These are phyloP conservation scores for Lacerta viridis DNA, from an alignment of 2,797 vertebrate species.

Conservation along the genomic window DNA sequence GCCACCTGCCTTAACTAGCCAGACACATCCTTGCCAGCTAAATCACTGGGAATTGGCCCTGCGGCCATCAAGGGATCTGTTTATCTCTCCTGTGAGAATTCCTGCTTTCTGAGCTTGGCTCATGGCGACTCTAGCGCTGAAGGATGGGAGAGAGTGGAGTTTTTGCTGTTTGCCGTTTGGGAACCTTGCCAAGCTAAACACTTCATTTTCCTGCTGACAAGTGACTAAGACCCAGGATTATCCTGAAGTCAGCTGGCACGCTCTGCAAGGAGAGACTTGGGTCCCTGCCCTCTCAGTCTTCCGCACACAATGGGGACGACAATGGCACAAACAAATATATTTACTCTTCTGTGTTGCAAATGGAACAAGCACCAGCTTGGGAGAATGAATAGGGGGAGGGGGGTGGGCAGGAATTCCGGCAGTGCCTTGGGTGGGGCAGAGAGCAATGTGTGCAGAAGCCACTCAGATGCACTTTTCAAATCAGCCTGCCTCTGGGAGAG, in stretches of 20 bases:
- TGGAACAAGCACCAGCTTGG: accelerated
- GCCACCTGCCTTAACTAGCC: background rate
- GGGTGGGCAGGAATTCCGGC: accelerated
- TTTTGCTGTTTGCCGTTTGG: accelerated
- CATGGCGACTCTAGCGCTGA: background rate
- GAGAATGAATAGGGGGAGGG: too few species aligned
- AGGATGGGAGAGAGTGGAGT: background rate
- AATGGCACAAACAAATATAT: constrained; percentile 42
- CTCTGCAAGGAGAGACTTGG: background rate
- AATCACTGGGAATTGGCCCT: background rate
- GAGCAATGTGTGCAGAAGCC: constrained; percentile 36
- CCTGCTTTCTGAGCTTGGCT: background rate
- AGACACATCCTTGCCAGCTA: background rate
- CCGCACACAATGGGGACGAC: accelerated
- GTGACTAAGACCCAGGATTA: constrained; percentile 39
- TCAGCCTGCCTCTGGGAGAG: constrained; percentile 36
- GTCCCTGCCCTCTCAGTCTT: background rate
- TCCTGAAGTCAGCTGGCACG: background rate
- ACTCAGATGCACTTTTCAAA: constrained; percentile 66
- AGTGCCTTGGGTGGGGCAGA: accelerated
- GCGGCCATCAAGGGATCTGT: background rate
- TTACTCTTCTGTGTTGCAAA: constrained; percentile 14
- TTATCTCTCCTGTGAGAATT: too few species aligned
- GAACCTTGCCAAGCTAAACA: constrained; percentile 45
- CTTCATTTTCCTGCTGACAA: constrained; percentile 5